Percentiles rank a stretch among this genome's conserved stretches.
Evolutionary conservation across 1,140 invertebrate species (phyloP).

Genomic region (Ceratina japonica): DNA sequence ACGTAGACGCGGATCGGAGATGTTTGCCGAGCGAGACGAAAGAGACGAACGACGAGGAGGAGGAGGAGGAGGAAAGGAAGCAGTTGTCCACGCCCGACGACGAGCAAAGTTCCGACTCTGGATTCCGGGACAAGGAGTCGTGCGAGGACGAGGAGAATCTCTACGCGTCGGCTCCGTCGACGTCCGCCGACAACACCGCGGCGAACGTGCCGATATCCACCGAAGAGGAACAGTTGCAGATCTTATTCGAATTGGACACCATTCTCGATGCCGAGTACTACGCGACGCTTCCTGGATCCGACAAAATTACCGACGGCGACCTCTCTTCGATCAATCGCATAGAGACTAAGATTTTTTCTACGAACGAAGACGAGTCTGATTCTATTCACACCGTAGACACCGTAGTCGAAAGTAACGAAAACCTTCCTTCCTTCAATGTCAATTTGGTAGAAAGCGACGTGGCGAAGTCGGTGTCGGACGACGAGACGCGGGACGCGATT

Average conservation of each 20-base stretch:
- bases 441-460: neutral
- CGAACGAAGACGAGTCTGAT: conserved; percentile 29
- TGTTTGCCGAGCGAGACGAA: conserved; percentile 57
- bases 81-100: conserved; percentile 79
- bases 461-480: neutral
- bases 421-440: neutral
- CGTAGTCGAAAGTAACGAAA: conserved; percentile 14
- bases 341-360: neutral
- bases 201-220: conserved; percentile 35
- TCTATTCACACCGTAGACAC: conserved; percentile 29
- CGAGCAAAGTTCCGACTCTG: conserved; percentile 80
- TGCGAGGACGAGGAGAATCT: conserved; percentile 79
- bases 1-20: conserved; percentile 58
- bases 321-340: neutral
- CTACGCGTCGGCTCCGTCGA: conserved; percentile 37
- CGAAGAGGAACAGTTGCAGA: conserved; percentile 74
- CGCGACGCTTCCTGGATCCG: conserved; percentile 65
- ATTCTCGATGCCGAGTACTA: conserved; percentile 76
- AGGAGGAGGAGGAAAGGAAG: conserved; percentile 78
- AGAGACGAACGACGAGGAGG: conserved; percentile 66
- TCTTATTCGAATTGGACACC: conserved; percentile 74
- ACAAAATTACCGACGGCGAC: conserved; percentile 36
- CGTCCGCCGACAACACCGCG: conserved; percentile 37
- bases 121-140: conserved; percentile 80
- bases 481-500: neutral